These are phyloP conservation scores for Geotrypetes seraphini DNA, from an alignment of 2,797 vertebrate genomes.

Conservation along the genomic window DNA sequence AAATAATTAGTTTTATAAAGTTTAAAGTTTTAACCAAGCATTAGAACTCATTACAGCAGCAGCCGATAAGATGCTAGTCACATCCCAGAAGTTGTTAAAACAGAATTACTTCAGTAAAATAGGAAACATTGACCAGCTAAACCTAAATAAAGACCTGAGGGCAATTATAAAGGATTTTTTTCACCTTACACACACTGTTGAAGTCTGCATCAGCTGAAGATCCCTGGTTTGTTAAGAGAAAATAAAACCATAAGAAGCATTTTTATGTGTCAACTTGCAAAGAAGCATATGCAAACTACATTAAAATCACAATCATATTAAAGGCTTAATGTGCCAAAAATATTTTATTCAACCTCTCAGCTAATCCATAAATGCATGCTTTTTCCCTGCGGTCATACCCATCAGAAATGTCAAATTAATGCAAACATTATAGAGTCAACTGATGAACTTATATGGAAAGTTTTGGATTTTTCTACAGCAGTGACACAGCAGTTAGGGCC, in stretches of 20 bases:
- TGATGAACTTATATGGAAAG: too few species aligned
- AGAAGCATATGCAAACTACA: not conserved
- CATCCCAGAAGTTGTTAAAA: not conserved
- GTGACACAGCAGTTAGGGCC: too few species aligned
- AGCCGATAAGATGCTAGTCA: not conserved
- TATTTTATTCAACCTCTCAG: not conserved
- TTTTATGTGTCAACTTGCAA: not conserved
- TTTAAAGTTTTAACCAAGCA: too few species aligned
- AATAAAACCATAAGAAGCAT: too few species aligned
- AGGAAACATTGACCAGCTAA: not conserved
- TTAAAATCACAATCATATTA: not conserved
- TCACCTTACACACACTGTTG: not conserved
- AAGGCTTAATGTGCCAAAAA: not conserved
- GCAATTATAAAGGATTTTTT: not conserved
- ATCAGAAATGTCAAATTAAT: too few species aligned
- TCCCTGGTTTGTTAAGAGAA: not conserved
- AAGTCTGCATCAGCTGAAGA: not conserved
- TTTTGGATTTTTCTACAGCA: too few species aligned
- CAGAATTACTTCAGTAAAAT: not conserved
- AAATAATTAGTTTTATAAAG: not conserved
- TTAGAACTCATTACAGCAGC: conserved; percentile 1
- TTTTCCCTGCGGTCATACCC: too few species aligned
- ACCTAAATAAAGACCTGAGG: not conserved
- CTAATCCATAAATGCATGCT: too few species aligned
- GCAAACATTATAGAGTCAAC: too few species aligned